Base-by-base conservation (phyloP, 2,888 invertebrate species). In the Pammene aurita region DNA sequence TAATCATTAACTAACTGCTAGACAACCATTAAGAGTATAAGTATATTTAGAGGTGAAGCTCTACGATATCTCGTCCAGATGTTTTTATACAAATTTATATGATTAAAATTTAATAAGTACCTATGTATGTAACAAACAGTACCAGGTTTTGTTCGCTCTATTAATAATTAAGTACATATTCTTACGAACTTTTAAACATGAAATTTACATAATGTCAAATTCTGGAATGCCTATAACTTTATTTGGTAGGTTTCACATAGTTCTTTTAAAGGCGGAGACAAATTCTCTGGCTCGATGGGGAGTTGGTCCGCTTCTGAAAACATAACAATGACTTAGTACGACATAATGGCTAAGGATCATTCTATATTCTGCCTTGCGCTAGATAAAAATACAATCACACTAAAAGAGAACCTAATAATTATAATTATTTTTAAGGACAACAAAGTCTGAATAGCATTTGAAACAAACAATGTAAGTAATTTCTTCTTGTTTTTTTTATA, bases 221-320 rank as follows among this genome's bases (percentile, higher is more conserved):
- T 5, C 16, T 62, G 14, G 4, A n/a, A 13, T 50, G 26, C 4
- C 18, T 69, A 69, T 35, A 64, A 38, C 38, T 35, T 38, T 18
- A 61, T 56, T 70, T 70, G 66, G 35, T 70, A 66, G 14, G 66
- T 66, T 61, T 56, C 48, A 42, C 61, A 66, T 10, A 70, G 48
- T 26, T 70, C 60, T 38, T 66, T 60, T n/a, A 56, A 18, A 26
- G 63, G 62, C 7, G 71, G 67, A 35, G 62, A 61, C 34, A 57
- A 26, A 26, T 58, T 67, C 1, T 14, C 48, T n/a, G 41, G 52
- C 35, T 38, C 63, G 34, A 38, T 46, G 7, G 48, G 44, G 16
- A 48, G 56, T 10, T 14, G 50, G 14, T 58, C 68, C 2, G 63
- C 58, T 46, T 71, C 71, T 63, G 63, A 58, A 67, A 71, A 48